Percentiles rank a stretch among this genome's conserved stretches.
phyloP scores from a whole-genome alignment of 2,797 vertebrate genomes.

The Avahi laniger region DNA sequence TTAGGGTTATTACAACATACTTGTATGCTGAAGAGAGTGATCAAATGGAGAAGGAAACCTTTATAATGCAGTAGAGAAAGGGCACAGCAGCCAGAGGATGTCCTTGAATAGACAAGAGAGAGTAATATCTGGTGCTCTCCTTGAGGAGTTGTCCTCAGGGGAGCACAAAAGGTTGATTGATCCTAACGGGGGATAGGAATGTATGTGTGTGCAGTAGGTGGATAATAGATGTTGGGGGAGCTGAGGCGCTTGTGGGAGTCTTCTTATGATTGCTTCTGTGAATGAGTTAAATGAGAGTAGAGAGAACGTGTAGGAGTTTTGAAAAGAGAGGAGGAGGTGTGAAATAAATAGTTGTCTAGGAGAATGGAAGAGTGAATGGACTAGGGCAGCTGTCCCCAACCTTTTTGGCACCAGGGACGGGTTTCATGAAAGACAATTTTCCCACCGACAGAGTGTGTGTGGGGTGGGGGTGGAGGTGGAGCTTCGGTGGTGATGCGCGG shows the following conservation, averaged over 20 bases:
- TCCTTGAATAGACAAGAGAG: background rate
- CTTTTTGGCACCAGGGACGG: too few relatives aligned
- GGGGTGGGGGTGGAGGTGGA: too few relatives aligned
- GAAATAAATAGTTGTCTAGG: background rate
- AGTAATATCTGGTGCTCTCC: background rate
- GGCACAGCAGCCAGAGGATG: background rate
- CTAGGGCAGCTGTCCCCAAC: too few relatives aligned
- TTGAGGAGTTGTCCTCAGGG: background rate
- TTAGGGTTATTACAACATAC: background rate
- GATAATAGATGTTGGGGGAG: too few relatives aligned
- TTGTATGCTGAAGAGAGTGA: background rate
- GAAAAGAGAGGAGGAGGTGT: background rate
- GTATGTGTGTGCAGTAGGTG: accelerated
- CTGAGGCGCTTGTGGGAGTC: background rate
- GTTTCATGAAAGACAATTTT: too few relatives aligned
- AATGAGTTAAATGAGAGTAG: background rate
- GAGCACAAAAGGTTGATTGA: background rate
- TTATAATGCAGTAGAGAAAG: background rate
- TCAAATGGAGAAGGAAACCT: background rate
- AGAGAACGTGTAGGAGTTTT: background rate
- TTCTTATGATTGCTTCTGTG: background rate
- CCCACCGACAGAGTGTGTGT: too few relatives aligned
- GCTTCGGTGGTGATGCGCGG: too few relatives aligned
- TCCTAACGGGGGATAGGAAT: background rate
- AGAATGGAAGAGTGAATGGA: background rate